Conservation (phyloP, 2,888 invertebrate genomes). For the Entomobrya multifasciata region DNA sequence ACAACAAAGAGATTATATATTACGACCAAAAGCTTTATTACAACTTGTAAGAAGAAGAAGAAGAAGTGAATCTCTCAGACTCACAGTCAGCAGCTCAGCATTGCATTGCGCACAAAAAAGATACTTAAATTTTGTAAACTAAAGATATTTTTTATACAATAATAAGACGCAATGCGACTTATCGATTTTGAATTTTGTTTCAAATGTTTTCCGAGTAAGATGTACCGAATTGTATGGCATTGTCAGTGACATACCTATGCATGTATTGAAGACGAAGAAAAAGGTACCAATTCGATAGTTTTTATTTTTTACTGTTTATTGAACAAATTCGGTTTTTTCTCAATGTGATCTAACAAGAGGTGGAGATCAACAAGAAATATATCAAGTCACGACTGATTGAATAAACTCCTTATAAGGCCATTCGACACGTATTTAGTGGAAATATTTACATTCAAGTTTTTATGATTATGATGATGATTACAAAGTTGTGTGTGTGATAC, state of each 20-base stretch:
- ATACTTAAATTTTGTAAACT: conserved; percentile 27
- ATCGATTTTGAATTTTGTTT: conserved; percentile 45
- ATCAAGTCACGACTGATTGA: conserved; percentile 78
- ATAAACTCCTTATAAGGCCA: conserved; percentile 74
- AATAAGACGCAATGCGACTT: conserved; percentile 32
- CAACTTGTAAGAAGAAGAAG: no score
- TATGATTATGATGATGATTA: background rate
- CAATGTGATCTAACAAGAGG: conserved; percentile 20
- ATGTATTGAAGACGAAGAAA: no score
- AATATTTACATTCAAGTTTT: conserved; percentile 33
- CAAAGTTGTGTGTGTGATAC: no score
- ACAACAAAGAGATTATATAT: conserved; percentile 13
- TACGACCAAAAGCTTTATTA: no score
- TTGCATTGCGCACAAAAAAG: background rate
- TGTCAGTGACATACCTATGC: no score
- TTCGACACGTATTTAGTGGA: conserved; percentile 33
- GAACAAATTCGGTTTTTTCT: conserved; percentile 40
- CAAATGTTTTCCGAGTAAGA: background rate
- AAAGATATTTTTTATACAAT: background rate
- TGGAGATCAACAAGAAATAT: conserved; percentile 55
- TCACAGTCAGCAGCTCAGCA: no score
- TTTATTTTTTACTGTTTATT: background rate
- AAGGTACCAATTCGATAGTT: conserved; percentile 3
- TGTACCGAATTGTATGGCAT: background rate
- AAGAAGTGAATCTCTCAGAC: background rate